Base-by-base conservation (phyloP, 2,888 invertebrate genomes). In the Drosophila buzzatii region DNA sequence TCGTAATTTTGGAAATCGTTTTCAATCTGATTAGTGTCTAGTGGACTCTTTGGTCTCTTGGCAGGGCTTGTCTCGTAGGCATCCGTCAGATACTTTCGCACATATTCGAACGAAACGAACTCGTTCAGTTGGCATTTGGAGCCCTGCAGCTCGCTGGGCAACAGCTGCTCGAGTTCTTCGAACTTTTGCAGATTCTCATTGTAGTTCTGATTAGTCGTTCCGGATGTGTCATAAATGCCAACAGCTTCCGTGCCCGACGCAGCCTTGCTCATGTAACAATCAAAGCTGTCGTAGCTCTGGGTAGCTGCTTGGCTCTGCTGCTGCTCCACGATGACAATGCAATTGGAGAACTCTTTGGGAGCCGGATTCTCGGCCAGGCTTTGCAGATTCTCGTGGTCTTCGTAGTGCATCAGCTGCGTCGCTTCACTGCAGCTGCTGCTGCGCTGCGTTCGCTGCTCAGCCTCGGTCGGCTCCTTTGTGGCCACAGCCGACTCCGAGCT, bases 281-380 rank as follows among this genome's bases (percentile, higher is more conserved):
- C 49, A 16, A 70, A 45, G 20, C 6, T 53, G n/a, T 53, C 33
- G 37, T 53, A 27, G 10, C 39, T 18, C 8, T 16, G 35, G 20
- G 52, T 68, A 71, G 72, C 63, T 37, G 76, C 47, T 47, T 80
- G 87, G 59, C 79, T 90, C 79, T 90, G 92, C 84, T 84, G 91
- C 83, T 89, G 91, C 81, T 93, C 92, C 82, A 92, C 93, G 88
- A 92, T 93, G 79, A 92, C 93, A 85, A 93, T 93, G 90, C 93
- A 93, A 91, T 93, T 93, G 82, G 93, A 92, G 91, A 93, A 91
- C 90, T 93, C 93, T 91, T 93, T 93, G 92, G 93, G 93, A 64
- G 60, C 68, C 68, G 58, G 59, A 64, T 61, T 70, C 12, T 31
- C 55, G n/a, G 39, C 16, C 0, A 37, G 0, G 12, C 0, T n/a